These are phyloP conservation scores for Ciona savignyi DNA, from an alignment of 23 tunicate species.

Conservation along the genomic window DNA sequence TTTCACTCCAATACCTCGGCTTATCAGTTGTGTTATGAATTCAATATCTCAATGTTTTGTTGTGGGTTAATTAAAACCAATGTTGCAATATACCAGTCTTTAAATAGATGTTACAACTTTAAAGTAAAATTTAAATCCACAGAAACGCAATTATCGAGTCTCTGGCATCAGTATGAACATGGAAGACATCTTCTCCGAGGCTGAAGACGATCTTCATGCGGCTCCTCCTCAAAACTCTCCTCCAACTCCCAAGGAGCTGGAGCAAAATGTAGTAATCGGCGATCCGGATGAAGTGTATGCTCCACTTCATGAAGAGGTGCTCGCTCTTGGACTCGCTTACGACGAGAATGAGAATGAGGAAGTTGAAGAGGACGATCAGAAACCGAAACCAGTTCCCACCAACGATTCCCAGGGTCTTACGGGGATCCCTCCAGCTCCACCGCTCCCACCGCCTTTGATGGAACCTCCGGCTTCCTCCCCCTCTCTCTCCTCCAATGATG, in stretches of 20 bases:
- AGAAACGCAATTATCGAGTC: constrained; percentile 66
- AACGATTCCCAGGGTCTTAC: background rate
- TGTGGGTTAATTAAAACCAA: too few species aligned
- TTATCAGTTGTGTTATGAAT: too few species aligned
- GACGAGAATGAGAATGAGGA: constrained; percentile 25
- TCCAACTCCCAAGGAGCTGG: constrained; percentile 10
- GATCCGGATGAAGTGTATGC: constrained; percentile 49
- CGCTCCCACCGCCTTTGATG: constrained; percentile 44
- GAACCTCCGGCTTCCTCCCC: constrained; percentile 54
- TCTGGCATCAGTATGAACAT: constrained; percentile 59
- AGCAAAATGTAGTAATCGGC: background rate
- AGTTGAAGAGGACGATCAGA: constrained; percentile 8
- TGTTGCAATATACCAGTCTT: background rate
- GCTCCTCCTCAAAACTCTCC: background rate
- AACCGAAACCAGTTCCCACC: background rate
- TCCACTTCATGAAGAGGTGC: constrained; percentile 54
- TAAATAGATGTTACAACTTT: background rate
- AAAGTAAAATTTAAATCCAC: too few species aligned
- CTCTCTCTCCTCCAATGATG: constrained; percentile 30
- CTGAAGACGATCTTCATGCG: constrained; percentile 47
- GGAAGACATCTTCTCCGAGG: constrained; percentile 49
- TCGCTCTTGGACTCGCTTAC: constrained; percentile 55
- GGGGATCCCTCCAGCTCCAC: constrained; percentile 11
- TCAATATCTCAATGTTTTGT: too few species aligned
- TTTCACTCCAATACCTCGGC: too few species aligned